Conservation (phyloP, 2,113 vertebrate species). For the Gymnogyps californianus region DNA sequence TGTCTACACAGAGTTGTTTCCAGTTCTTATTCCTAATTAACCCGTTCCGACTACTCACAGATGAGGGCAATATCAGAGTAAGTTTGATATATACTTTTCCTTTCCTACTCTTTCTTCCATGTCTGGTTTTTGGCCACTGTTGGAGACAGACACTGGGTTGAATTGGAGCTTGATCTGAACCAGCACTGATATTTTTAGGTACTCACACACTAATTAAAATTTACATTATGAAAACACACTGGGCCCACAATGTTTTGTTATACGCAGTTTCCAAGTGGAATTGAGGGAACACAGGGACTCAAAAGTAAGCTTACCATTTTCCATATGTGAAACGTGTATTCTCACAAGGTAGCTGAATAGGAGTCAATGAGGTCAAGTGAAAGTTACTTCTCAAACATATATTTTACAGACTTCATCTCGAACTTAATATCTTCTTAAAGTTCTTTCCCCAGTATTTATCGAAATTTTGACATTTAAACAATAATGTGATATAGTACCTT, state of each 20-base stretch:
- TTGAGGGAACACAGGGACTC: neutral
- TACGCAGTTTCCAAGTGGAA: neutral
- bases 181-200: neutral
- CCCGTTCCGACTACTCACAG: neutral
- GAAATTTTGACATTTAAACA: neutral
- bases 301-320: neutral
- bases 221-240: neutral
- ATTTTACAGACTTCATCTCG: neutral
- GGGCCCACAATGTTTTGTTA: neutral
- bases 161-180: neutral
- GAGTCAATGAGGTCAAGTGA: neutral
- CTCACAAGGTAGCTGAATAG: neutral
- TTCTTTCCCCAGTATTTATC: neutral
- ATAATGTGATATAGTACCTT: neutral
- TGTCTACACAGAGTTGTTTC: neutral
- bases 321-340: neutral
- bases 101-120: neutral
- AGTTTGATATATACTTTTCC: neutral
- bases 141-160: neutral
- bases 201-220: neutral
- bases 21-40: neutral
- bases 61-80: neutral
- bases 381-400: neutral
- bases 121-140: neutral
- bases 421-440: neutral